Evolutionary conservation across 2,797 vertebrate genomes (phyloP).

Genomic region (Coracias cyanogaster): DNA sequence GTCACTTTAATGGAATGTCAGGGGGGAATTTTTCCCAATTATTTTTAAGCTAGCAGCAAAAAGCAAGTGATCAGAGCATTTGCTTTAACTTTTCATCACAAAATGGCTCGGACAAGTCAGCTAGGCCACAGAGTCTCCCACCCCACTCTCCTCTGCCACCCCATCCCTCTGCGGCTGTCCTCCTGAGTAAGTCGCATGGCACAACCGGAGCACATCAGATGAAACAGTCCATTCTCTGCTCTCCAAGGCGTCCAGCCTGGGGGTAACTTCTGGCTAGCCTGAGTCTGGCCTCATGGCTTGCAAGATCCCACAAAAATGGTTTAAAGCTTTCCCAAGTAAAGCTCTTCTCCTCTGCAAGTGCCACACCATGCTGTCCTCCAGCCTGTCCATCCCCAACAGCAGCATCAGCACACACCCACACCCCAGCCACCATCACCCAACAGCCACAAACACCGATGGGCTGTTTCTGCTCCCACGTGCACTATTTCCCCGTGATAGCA

Average conservation of each 20-base stretch:
- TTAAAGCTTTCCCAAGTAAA: background rate
- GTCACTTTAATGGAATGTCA: background rate
- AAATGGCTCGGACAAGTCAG: background rate
- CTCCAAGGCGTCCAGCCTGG: background rate
- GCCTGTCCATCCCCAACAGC: too few species aligned
- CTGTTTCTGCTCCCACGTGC: too few species aligned
- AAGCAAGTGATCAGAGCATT: accelerated
- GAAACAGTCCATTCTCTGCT: background rate
- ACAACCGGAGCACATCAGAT: background rate
- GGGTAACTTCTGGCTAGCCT: background rate
- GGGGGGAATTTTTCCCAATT: too few species aligned
- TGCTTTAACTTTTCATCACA: background rate
- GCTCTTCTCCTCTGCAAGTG: background rate
- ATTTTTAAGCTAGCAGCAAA: background rate
- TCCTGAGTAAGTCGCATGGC: accelerated
- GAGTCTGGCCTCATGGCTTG: background rate
- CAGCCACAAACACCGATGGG: too few species aligned
- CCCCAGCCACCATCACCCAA: too few species aligned
- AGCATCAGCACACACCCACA: too few species aligned
- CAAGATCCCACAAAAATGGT: accelerated
- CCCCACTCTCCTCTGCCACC: background rate
- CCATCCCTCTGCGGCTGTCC: background rate
- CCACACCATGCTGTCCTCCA: background rate
- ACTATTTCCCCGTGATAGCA: background rate
- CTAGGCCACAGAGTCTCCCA: background rate